These are phyloP conservation scores for Gephyroberyx darwinii DNA, from an alignment of 2,797 vertebrate genomes.

Conservation along the genomic window DNA sequence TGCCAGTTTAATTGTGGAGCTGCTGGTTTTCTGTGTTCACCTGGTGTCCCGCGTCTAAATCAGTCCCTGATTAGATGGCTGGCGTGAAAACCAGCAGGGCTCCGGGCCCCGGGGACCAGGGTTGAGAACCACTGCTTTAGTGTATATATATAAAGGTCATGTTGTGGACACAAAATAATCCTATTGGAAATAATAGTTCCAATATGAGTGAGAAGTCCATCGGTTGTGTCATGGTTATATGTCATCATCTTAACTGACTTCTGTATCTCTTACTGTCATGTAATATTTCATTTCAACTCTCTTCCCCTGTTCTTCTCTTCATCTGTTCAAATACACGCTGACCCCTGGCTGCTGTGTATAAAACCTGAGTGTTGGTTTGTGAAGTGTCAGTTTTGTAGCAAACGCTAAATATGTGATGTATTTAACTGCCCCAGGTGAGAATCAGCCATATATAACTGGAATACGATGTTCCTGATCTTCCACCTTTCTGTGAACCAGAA, in stretches of 20 bases:
- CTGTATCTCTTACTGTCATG: neutral
- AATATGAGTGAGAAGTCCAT: neutral
- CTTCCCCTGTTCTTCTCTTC: neutral
- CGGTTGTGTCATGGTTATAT: neutral
- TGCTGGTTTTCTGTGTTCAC: neutral
- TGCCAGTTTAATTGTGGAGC: neutral
- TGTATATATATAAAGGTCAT: neutral
- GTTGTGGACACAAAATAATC: neutral
- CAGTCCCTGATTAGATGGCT: no score
- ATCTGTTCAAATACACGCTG: neutral
- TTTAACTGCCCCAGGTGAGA: neutral
- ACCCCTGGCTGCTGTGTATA: no score
- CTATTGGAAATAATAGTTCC: neutral
- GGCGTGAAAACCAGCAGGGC: no score
- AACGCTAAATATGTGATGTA: neutral
- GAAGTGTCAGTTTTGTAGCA: neutral
- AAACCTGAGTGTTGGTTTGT: no score
- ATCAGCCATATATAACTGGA: neutral
- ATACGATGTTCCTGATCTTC: conserved; percentile 4
- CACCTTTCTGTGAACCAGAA: neutral
- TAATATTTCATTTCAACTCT: neutral
- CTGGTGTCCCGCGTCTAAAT: no score
- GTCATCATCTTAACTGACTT: neutral
- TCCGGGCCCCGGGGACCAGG: no score
- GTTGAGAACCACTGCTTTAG: neutral